phyloP scores from a whole-genome alignment of 2,888 invertebrate genomes.

The Cerceris ruficornis region DNA sequence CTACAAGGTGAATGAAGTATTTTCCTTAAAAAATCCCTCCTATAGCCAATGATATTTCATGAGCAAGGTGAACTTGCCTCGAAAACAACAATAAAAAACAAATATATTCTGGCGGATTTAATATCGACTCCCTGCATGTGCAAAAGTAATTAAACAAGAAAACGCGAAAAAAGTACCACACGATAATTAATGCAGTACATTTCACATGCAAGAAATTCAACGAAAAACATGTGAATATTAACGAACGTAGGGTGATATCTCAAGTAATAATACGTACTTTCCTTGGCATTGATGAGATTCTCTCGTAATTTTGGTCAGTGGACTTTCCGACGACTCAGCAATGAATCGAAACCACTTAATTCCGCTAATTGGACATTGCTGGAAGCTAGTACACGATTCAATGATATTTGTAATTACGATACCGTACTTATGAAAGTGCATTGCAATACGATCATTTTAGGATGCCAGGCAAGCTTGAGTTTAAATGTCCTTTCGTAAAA shows the following conservation, averaged over 20 bases:
- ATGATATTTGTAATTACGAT: conserved; percentile 16
- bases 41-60: too few relatives aligned
- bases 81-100: too few relatives aligned
- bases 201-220: background rate
- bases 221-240: background rate
- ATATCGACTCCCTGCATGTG: too few relatives aligned
- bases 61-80: too few relatives aligned
- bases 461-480: too few relatives aligned
- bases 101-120: too few relatives aligned
- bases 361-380: conserved; percentile 22
- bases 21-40: too few relatives aligned
- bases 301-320: background rate
- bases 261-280: background rate
- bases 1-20: too few relatives aligned
- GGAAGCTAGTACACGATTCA: background rate
- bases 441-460: too few relatives aligned
- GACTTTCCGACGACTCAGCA: background rate
- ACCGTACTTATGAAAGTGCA: background rate
- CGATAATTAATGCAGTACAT: background rate
- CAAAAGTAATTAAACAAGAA: too few relatives aligned
- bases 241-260: background rate
- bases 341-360: conserved; percentile 2
- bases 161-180: too few relatives aligned
- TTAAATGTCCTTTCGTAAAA: too few relatives aligned
- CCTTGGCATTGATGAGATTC: background rate